phyloP scores from a whole-genome alignment of 1,140 invertebrate genomes.

The Drosophila lowei region DNA sequence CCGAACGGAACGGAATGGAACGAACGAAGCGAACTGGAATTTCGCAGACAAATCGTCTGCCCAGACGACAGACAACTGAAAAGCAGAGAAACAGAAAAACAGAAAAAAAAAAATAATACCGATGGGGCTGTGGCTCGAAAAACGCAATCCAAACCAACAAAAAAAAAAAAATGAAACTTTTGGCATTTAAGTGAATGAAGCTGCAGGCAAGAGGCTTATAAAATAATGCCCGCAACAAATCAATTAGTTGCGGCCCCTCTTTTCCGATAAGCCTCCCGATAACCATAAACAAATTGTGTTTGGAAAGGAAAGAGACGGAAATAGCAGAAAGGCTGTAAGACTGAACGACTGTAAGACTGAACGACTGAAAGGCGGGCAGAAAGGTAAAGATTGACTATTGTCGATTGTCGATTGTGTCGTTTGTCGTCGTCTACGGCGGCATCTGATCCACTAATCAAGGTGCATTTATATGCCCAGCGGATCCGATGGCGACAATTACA shows the following conservation, averaged over 20 bases:
- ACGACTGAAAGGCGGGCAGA: slow-evolving; percentile 8
- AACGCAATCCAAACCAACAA: too few relatives aligned
- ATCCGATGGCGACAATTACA: slow-evolving; percentile 18
- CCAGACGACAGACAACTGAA: neutral
- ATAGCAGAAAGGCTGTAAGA: slow-evolving; percentile 12
- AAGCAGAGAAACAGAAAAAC: neutral
- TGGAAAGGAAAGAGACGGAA: slow-evolving; percentile 26
- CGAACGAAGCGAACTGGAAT: slow-evolving; percentile 28
- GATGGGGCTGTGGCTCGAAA: too few relatives aligned
- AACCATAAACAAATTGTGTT: slow-evolving; percentile 6
- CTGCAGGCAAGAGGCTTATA: neutral
- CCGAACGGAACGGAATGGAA: too few relatives aligned
- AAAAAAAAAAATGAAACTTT: slow-evolving; percentile 12
- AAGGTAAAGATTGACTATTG: slow-evolving; percentile 3
- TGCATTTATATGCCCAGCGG: slow-evolving; percentile 41
- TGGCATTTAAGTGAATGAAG: slow-evolving; percentile 20
- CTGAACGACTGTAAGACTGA: slow-evolving; percentile 3
- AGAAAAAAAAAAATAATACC: neutral
- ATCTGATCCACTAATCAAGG: slow-evolving; percentile 35
- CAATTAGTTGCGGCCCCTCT: slow-evolving; percentile 20
- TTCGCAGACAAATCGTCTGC: slow-evolving; percentile 40
- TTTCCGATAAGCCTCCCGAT: slow-evolving; percentile 2
- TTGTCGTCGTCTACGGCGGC: slow-evolving; percentile 2
- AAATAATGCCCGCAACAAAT: slow-evolving; percentile 27
- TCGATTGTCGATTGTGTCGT: neutral